Conservation (phyloP, 1,140 invertebrate genomes). For the Drosophila pseudoananassae region DNA sequence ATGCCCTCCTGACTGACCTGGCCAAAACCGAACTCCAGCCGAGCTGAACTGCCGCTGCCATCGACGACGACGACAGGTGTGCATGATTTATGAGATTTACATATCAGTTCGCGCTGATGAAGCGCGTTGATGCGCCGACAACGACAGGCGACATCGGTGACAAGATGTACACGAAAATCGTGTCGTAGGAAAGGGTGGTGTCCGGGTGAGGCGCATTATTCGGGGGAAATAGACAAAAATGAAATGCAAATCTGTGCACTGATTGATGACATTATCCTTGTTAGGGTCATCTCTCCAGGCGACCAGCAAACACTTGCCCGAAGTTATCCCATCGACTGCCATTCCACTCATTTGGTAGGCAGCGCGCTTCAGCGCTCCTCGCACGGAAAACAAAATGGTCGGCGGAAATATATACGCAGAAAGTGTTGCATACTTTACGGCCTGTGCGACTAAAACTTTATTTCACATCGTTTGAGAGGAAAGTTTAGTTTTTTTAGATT, state of each 20-base stretch:
- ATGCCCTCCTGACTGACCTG: constrained; percentile 38
- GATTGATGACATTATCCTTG: constrained; percentile 73
- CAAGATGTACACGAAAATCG: constrained; percentile 12
- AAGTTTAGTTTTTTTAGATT: constrained; percentile 8
- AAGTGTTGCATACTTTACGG: constrained; percentile 21
- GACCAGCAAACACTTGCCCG: constrained; percentile 3
- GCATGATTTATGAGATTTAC: constrained; percentile 82
- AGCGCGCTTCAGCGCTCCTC: not conserved
- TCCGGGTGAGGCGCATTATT: not conserved
- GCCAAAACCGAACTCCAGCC: constrained; percentile 13
- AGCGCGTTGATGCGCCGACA: constrained; percentile 76
- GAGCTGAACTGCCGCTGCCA: constrained; percentile 56
- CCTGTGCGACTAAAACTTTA: not conserved
- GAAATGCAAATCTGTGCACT: constrained; percentile 76
- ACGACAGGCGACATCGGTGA: constrained; percentile 54
- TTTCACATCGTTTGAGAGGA: not conserved
- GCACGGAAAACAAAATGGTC: constrained; percentile 26
- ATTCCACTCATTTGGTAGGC: not conserved
- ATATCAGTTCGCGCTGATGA: constrained; percentile 76
- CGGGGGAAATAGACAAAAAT: constrained; percentile 53
- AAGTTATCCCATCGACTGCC: constrained; percentile 3
- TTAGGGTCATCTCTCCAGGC: constrained; percentile 20
- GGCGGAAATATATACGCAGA: not conserved
- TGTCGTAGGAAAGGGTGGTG: not conserved
- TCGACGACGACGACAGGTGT: constrained; percentile 78